Base-by-base conservation (phyloP, 2,888 invertebrate species). In the Myopa tessellatipennis region DNA sequence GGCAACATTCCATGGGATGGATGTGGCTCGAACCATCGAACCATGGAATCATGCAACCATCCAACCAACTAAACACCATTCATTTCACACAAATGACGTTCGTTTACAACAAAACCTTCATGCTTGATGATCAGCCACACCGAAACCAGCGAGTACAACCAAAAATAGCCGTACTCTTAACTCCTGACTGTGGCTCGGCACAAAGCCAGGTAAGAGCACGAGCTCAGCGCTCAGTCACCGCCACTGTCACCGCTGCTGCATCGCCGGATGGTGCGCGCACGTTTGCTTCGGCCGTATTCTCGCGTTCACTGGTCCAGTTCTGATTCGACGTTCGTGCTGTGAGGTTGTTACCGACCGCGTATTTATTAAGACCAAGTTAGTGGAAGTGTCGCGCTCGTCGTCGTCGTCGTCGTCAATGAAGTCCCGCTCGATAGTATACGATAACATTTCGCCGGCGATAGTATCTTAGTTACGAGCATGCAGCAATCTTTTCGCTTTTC, bases 371-470 rank as follows among this genome's bases (percentile, higher is more conserved):
- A 52, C 52, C n/a, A 18, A 14, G 26, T 45, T n/a, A 16, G n/a
- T 68, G 6, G 68, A 16, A 38, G 40, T 40, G 34, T 52, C 40
- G 34, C 10, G 18, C 4, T 38, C 26, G 38, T 40, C 58, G 68
- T 34, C 68, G n/a, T 18, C 52, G 16, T 83, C 85, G 86, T 84
- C 83, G 83, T 85, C 85, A 85, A 85, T 85, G 85, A 85, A 85
- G 12, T 6, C 7, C 63, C 10, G 81, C 80, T 82, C 85, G 82
- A 80, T 68, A 68, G 69, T 67, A 26, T 70, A 18, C n/a, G 63
- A 26, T 26, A 26, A 26, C n/a, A n/a, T 58, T 55, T 45, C 58
- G 79, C 26, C 80, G 81, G 77, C 76, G 45, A 61, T 70, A 70
- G 73, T 6, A 40, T 76, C 71, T 34, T 18, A 38, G n/a, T n/a